These are phyloP conservation scores for Acanthis flammea DNA, from an alignment of 2,797 vertebrate genomes.

Conservation along the genomic window DNA sequence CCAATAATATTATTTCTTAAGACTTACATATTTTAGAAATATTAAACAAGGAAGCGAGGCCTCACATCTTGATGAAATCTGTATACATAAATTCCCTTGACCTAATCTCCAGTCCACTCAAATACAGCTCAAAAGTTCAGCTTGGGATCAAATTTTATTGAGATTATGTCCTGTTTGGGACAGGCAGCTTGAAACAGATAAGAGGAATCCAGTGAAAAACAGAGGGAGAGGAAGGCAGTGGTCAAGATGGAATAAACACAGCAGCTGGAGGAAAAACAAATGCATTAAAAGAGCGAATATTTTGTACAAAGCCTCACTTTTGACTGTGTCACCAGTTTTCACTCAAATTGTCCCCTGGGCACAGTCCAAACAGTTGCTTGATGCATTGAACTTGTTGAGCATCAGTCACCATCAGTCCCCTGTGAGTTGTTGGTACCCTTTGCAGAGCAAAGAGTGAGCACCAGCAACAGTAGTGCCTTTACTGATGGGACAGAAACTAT, in stretches of 20 bases:
- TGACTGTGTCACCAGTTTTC: not conserved
- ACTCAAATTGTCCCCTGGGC: not conserved
- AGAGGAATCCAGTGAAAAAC: not conserved
- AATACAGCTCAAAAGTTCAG: constrained; percentile 19
- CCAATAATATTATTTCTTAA: not conserved
- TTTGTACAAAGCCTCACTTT: not conserved
- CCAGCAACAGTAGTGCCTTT: not conserved
- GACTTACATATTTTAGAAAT: not conserved
- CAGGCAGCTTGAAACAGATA: not conserved
- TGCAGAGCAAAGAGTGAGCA: not conserved
- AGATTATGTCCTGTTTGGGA: not conserved
- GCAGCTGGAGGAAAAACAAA: not conserved
- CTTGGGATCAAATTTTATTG: not conserved
- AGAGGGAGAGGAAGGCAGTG: not conserved
- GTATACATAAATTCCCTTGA: not conserved
- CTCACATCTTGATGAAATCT: not conserved
- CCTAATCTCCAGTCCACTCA: not conserved
- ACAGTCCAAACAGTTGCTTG: not conserved
- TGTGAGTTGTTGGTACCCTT: not conserved
- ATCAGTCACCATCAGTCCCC: not conserved
- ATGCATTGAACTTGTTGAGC: not conserved
- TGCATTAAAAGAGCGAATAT: not conserved
- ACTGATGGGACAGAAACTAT: not conserved
- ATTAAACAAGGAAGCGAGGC: not conserved
- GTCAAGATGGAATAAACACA: not conserved